Base-by-base conservation (phyloP, 2,113 vertebrate genomes). In the Grammomys surdaster region DNA sequence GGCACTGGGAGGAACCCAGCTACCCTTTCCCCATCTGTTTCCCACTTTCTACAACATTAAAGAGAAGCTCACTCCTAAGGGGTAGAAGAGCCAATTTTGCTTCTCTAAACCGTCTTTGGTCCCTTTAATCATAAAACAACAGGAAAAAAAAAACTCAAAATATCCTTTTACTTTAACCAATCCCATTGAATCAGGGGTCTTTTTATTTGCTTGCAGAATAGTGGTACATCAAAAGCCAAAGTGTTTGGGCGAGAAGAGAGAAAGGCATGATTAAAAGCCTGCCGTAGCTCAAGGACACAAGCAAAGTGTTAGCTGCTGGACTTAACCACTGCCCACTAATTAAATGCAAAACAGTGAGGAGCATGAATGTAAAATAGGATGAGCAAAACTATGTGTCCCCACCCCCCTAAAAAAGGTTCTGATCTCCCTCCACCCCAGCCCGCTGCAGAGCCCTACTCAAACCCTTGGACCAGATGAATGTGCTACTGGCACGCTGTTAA, bases 121-220 rank as follows among this genome's bases (percentile, higher is more conserved):
- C 96, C 97, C 96, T 97, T 97, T 97, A 98, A 98, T 98, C 98
- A 98, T 26, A 89, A 98, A 97, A 98, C 70, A 87, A 90, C 26
- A 56, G 33, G 73, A 4, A 31, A 5, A 94, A 92, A 93, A 94
- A 40, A 97, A 98, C 56, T 40, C 94, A 91, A 92, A 89, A 60
- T 96, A 91, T 95, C 95, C 85, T 86, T 89, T 97, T 69, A 58
- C 58, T 93, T 90, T 96, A 72, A 96, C 86, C 84, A 96, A 24
- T 97, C 97, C 97, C 92, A 51, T 76, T 80, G 94, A 94, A 91
- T 54, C 12, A 36, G 78, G 60, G 82, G 43, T 40, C 46, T 92
- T 89, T 88, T 81, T 85, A 89, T 91, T 96, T 94, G 75, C 78
- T 73, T 81, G 60, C 48, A 93, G 54, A 80, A 91, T 24, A 31